phyloP scores from a whole-genome alignment of 1,140 invertebrate species.

The Schlechtendalia chinensis region DNA sequence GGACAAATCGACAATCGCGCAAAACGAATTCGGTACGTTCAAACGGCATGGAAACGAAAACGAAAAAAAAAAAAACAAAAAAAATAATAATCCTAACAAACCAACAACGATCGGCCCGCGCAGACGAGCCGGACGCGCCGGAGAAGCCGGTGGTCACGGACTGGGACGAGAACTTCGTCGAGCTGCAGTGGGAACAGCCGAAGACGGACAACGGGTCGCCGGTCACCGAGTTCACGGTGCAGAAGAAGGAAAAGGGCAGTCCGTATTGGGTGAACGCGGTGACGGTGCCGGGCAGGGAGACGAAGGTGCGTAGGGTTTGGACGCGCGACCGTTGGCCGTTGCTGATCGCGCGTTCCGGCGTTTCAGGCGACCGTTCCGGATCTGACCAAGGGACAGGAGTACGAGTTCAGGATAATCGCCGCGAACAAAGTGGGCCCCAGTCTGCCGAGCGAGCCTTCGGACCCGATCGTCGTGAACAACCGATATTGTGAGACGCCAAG shows the following conservation, averaged over 20 bases:
- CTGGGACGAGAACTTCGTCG: constrained; percentile 91
- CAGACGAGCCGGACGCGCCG: constrained; percentile 88
- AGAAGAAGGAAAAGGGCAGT: constrained; percentile 92
- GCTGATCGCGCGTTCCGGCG: too few relatives aligned
- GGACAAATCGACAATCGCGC: constrained; percentile 83
- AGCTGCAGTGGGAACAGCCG: constrained; percentile 84
- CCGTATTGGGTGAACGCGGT: constrained; percentile 86
- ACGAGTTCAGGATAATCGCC: constrained; percentile 94
- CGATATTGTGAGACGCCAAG: constrained; percentile 66
- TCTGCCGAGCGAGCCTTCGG: constrained; percentile 90
- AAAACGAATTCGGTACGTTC: constrained; percentile 78
- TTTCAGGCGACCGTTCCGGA: constrained; percentile 75
- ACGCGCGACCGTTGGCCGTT: too few relatives aligned
- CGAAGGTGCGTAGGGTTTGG: too few relatives aligned
- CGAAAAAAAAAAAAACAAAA: too few relatives aligned
- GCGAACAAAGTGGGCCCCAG: constrained; percentile 93
- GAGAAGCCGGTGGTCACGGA: constrained; percentile 85
- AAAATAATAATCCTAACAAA: too few relatives aligned
- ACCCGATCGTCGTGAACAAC: constrained; percentile 81
- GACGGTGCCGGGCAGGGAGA: constrained; percentile 78
- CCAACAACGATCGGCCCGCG: too few relatives aligned
- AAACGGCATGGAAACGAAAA: too few relatives aligned
- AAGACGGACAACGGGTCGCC: constrained; percentile 87
- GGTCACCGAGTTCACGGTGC: constrained; percentile 88
- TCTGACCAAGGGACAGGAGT: constrained; percentile 89